Percentiles rank a stretch among this genome's conserved stretches.
Conservation (phyloP, 2,113 vertebrate genomes). For the Eubucco bourcierii region DNA sequence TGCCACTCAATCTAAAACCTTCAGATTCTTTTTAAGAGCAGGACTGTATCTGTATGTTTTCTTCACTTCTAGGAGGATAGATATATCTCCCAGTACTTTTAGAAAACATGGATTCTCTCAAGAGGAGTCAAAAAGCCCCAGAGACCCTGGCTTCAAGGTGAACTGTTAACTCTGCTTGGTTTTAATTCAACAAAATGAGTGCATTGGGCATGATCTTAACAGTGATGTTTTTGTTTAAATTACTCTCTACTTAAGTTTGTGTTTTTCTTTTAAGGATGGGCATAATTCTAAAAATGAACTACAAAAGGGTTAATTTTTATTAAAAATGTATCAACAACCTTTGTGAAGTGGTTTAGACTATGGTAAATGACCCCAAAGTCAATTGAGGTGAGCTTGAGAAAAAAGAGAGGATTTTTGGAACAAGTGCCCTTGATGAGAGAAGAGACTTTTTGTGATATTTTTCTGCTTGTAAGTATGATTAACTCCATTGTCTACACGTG, state of each 20-base stretch:
- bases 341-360: conserved; percentile 96
- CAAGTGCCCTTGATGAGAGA: conserved; percentile 93
- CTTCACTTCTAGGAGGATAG: conserved; percentile 87
- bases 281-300: conserved; percentile 95
- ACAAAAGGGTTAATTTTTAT: conserved; percentile 96
- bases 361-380: conserved; percentile 95
- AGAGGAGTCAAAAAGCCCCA: conserved; percentile 93
- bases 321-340: conserved; percentile 91
- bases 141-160: conserved; percentile 97
- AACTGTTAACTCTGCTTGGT: conserved; percentile 85
- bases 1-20: not conserved
- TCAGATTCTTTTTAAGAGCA: not conserved
- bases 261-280: conserved; percentile 94
- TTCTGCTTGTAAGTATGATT: conserved; percentile 98
- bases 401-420: conserved; percentile 96
- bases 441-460: conserved; percentile 92
- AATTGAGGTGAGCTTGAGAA: conserved; percentile 93
- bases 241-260: conserved; percentile 92
- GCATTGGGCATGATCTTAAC: conserved; percentile 84
- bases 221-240: conserved; percentile 89
- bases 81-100: conserved; percentile 99
- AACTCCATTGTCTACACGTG: conserved; percentile 84
- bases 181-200: conserved; percentile 77
- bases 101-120: conserved; percentile 96
- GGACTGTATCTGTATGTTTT: not conserved